Evolutionary conservation across 2,888 invertebrate species (phyloP), one percentile per base, ranked within the genome.

Genomic region (Drosophila ezoana): DNA sequence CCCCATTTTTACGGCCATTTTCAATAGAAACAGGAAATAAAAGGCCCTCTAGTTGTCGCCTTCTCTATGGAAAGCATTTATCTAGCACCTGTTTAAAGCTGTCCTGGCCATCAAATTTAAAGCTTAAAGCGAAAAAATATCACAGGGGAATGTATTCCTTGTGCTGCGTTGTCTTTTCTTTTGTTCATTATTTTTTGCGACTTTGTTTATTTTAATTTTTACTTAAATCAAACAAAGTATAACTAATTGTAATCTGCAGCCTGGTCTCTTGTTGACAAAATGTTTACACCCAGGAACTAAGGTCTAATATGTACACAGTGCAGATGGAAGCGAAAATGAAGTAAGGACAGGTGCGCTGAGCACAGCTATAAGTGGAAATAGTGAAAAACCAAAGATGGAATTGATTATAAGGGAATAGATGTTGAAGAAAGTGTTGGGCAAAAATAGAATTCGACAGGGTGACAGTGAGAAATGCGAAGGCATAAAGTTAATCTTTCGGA

Each of bases 181-280:
- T 8, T 14, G n/a, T 44, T 18, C 10, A 16, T 14, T 32, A 8
- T 14, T 20, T 33, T 11, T 16, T n/a, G 18, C 40, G 10, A 2
- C n/a, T 44, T 44, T 44, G 63, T 51, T 63, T 44, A 32, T 37
- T 44, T 51, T 44, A 65, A 51, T 63, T 18, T 44, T 65, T 49
- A 51, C 32, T 44, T 23, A 51, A 16, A 54, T 16, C 33, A 23
- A 54, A 54, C 41, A 23, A 10, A 33, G 41, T 11, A 8, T 14
- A 54, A 16, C 56, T 43, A 59, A 63, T 16, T 63, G 66, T 65
- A 51, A 63, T 49, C 63, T 51, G 44, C 32, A 23, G 51, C 43
- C 43, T 48, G 41, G 18, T 23, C 40, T 32, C 47, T 47, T 48
- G 48, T 48, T 43, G 48, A 43, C 48, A 44, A 37, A 44, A 44